Percentiles rank a stretch among this genome's conserved stretches.
phyloP scores from a whole-genome alignment of 2,888 invertebrate species.

The Nomada fabriciana region DNA sequence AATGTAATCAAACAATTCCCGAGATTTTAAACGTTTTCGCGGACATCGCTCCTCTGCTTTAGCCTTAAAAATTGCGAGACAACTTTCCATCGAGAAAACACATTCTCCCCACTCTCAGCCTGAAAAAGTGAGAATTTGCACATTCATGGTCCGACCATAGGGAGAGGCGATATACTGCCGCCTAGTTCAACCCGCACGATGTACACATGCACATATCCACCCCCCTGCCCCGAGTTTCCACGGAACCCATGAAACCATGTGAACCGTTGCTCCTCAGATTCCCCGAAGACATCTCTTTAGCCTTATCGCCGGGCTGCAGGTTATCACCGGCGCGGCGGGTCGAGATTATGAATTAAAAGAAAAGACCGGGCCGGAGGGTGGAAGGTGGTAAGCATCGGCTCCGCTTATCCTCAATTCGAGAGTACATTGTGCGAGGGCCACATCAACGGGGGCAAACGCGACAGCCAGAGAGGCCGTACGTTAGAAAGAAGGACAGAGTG shows the following conservation, averaged over 20 bases:
- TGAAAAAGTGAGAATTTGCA: no score
- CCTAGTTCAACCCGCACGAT: no score
- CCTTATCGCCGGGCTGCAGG: slow-evolving; percentile 71
- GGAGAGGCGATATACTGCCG: no score
- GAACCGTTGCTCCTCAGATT: slow-evolving; percentile 23
- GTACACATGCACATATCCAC: not conserved
- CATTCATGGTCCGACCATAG: no score
- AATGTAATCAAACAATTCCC: no score
- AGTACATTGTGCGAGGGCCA: slow-evolving; percentile 40
- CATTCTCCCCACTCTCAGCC: no score
- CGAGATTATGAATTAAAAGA: slow-evolving; percentile 71
- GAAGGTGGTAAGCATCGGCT: slow-evolving; percentile 61
- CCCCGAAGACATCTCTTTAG: slow-evolving; percentile 47
- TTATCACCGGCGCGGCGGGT: slow-evolving; percentile 62
- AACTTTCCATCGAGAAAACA: no score
- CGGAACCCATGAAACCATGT: slow-evolving; percentile 13
- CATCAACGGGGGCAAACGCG: slow-evolving; percentile 45
- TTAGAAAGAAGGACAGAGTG: slow-evolving; percentile 39
- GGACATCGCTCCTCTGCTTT: no score
- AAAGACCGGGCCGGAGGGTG: slow-evolving; percentile 40
- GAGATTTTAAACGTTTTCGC: no score
- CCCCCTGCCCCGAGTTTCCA: not conserved
- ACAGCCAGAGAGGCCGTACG: slow-evolving; percentile 35
- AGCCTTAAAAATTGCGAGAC: no score
- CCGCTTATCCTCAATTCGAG: slow-evolving; percentile 62